Evolutionary conservation across 2,888 invertebrate genomes (phyloP).

Genomic region (Schizaphis graminum): DNA sequence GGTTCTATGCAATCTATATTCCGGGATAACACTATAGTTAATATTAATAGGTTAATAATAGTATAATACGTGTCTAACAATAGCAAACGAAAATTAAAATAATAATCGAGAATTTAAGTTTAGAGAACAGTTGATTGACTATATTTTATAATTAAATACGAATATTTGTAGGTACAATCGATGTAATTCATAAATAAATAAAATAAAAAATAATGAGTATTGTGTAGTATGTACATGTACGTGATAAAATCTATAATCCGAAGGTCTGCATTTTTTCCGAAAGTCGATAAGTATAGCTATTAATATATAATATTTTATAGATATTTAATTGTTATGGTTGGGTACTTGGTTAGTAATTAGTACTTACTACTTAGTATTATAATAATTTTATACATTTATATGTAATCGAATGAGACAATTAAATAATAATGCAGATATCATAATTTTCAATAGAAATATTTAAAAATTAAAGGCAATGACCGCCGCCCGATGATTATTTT

Average conservation of each 20-base stretch:
- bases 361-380: not conserved
- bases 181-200: not conserved
- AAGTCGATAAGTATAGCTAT: not conserved
- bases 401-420: not conserved
- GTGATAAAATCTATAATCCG: not conserved
- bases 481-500: not conserved
- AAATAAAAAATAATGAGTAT: not conserved
- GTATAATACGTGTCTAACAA: not conserved
- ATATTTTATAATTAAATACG: not conserved
- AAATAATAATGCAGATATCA: not conserved
- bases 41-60: not conserved
- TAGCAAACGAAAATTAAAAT: not conserved
- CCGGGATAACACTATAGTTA: not conserved
- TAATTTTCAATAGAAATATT: not conserved
- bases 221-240: not conserved
- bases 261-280: not conserved
- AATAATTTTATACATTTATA: not conserved
- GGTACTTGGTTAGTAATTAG: not conserved
- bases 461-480: not conserved
- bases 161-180: no score
- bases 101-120: not conserved
- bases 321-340: not conserved
- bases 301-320: not conserved
- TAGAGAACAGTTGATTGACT: not conserved
- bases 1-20: not conserved